Base-by-base conservation (phyloP, 2,888 invertebrate species). In the Sarcophaga rosellei region DNA sequence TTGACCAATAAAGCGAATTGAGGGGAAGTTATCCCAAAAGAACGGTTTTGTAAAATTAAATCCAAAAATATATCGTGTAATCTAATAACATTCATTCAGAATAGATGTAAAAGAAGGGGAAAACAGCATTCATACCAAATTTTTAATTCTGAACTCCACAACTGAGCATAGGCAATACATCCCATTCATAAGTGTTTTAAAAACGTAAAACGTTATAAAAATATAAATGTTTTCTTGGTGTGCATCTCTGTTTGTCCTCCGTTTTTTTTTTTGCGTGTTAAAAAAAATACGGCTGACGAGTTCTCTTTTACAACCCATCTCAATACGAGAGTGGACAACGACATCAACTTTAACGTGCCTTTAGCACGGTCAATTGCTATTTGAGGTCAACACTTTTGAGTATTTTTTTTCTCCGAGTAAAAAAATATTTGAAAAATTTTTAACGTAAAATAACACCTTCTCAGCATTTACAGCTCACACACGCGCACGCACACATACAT, bases 361-460 rank as follows among this genome's bases (percentile, higher is more conserved):
- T 81, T 84, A 69, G 77, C 74, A 86, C 74, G 81, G 84, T 77
- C 86, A 86, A 86, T 84, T 86, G 80, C 83, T 73, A 74, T 86
- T 86, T 86, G 84, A 84, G 86, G 86, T 86, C 84, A 84, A 84
- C 84, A 84, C 86, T 78, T 81, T 86, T 66, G 53, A 73, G 59
- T 12, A 74, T 17, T 73, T 80, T 73, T 81, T 69, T 77, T 63
- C 47, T 45, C 11, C 1, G 44, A 76, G 45, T 68, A n/a, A 72
- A 62, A 72, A 35, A 61, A 59, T 25, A 63, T 59, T 35, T 20
- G 53, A 76, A 75, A 79, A 74, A 76, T 35, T 65, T 23, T n/a
- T 74, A 74, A 74, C 74, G 77, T 63, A 62, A 68, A 23, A 77
- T 86, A 78, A 86, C 81, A 81, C 86, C 77, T 86, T 80, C 63